Evolutionary conservation across 2,797 vertebrate genomes (phyloP), one percentile per base, ranked within the genome.

Genomic region (Typhlichthys subterraneus): DNA sequence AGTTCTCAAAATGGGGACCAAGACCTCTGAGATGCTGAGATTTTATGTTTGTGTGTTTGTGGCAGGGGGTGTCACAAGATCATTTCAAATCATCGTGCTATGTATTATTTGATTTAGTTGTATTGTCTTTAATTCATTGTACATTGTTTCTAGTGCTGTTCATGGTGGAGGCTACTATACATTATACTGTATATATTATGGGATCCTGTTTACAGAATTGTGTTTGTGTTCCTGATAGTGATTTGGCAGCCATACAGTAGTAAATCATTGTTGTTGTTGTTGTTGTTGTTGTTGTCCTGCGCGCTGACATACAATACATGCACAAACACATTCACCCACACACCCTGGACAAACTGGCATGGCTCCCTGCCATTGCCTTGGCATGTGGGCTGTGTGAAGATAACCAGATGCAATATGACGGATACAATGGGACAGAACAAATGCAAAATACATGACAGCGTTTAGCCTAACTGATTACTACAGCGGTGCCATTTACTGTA

Each of bases 381-480:
- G 19, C 19, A 23, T 23, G 19, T 23, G 2, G 2, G 19, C 45
- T 46, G 45, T 72, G 73, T 31, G 56, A 68, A 72, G 77, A 85
- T 88, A 86, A 86, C 69, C 23, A 3, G 49, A 23, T 48, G 76
- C 76, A 75, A 75, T 72, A 70, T 49, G 54, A 76, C 59, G 68
- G 74, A 81, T 14, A 29, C 69, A 66, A 62, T 79, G 59, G 63
- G 65, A 82, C 75, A 4, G 72, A 83, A 83, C 29, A 63, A 59
- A 59, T 61, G 69, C 60, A 10, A 46, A 76, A 74, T 79, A 79
- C 77, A 85, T 61, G 67, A 54, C 19, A 73, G 74, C 80, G 7
- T 79, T 84, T 76, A 82, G 66, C 59, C 76, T 70, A 78, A 85
- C 65, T 77, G 81, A 86, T 86, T 83, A 80, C 72, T 69, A 64